Conservation (phyloP, 2,797 vertebrate species). For the Echeneis naucrates region DNA sequence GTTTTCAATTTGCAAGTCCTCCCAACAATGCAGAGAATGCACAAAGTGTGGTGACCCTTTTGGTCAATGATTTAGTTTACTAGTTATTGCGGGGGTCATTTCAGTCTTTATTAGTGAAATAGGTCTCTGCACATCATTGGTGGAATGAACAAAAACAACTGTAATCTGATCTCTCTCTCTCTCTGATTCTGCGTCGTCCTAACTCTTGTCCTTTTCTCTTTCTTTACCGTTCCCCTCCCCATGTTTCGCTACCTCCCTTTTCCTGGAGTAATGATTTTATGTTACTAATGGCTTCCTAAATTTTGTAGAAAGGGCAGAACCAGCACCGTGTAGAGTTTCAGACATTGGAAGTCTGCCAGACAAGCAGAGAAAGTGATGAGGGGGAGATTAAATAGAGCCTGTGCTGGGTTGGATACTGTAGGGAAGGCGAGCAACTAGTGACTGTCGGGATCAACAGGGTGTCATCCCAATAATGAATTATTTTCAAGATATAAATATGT, state of each 20-base stretch:
- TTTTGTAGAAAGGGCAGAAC: conserved; percentile 90
- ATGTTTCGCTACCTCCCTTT: conserved; percentile 57
- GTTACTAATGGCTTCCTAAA: conserved; percentile 97
- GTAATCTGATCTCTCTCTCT: conserved; percentile 86
- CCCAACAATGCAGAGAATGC: background rate
- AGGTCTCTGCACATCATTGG: conserved; percentile 89
- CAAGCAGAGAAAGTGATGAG: conserved; percentile 45
- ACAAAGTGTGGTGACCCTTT: conserved; percentile 45
- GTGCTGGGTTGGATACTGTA: conserved; percentile 41
- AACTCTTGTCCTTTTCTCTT: conserved; percentile 58
- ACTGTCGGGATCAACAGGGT: conserved; percentile 46
- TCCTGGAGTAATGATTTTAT: conserved; percentile 93
- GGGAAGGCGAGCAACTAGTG: conserved; percentile 65
- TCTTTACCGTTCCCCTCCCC: conserved; percentile 7
- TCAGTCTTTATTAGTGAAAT: conserved; percentile 86
- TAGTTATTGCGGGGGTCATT: conserved; percentile 80
- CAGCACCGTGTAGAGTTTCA: conserved; percentile 91
- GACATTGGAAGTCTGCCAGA: conserved; percentile 85
- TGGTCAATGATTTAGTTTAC: conserved; percentile 68
- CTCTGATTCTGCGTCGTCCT: conserved; percentile 66
- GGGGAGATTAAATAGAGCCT: conserved; percentile 26
- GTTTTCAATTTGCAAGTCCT: background rate
- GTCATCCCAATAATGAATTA: conserved; percentile 49
- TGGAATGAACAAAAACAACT: conserved; percentile 90
- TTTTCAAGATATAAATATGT: conserved; percentile 65